Conservation (phyloP, 2,113 vertebrate species). For the Polyodon spathula region DNA sequence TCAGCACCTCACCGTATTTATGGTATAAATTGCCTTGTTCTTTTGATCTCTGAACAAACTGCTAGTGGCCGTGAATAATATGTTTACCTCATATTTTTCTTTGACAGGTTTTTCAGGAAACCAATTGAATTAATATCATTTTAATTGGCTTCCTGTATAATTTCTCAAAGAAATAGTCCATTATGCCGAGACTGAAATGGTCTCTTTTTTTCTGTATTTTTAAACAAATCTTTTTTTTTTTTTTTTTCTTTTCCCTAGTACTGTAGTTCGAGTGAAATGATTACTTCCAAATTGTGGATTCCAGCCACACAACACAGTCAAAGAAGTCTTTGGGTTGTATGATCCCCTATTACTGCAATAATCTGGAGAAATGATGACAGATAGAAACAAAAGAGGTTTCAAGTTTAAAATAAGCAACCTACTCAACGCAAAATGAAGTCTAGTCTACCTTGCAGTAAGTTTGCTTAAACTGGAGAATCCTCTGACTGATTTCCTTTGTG, state of each 20-base stretch:
- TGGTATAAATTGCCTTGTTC: no score
- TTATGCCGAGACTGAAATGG: background rate
- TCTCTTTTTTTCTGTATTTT: no score
- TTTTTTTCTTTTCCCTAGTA: background rate
- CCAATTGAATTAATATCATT: slow-evolving; percentile 10
- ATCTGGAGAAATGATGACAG: background rate
- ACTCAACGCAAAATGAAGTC: background rate
- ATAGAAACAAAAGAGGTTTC: background rate
- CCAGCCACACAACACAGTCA: background rate
- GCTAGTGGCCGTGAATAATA: no score
- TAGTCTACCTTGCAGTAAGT: background rate
- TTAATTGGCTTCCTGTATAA: slow-evolving; percentile 7
- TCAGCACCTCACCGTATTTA: no score
- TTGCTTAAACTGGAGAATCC: background rate
- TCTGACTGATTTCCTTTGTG: background rate
- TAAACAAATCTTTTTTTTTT: no score
- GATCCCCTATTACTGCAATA: background rate
- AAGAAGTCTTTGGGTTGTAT: background rate
- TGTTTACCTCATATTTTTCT: no score
- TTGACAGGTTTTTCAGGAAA: background rate
- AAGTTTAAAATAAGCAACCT: background rate
- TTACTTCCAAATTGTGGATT: background rate
- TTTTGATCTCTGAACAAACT: no score
- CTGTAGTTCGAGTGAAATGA: background rate
- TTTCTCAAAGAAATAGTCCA: slow-evolving; percentile 1